phyloP scores from a whole-genome alignment of 2,888 invertebrate genomes.

The Nasonovia ribisnigri region DNA sequence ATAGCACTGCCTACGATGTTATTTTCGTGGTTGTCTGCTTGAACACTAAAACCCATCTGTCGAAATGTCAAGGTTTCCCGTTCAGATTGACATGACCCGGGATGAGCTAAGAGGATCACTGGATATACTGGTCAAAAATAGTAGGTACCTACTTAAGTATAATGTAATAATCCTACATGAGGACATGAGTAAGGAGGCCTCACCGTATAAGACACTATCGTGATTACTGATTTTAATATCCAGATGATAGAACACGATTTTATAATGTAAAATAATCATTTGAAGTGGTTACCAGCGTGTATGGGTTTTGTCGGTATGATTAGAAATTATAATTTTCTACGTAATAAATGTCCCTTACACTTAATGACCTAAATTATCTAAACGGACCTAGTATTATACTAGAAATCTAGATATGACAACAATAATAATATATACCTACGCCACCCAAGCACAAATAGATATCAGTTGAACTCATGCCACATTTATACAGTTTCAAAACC shows the following conservation, averaged over 20 bases:
- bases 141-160: background rate
- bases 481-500: background rate
- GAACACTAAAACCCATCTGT: conserved; percentile 36
- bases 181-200: background rate
- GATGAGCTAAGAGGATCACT: conserved; percentile 41
- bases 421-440: background rate
- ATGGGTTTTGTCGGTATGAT: background rate
- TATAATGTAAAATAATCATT: conserved; percentile 29
- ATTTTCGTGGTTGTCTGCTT: conserved; percentile 19
- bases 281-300: background rate
- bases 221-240: background rate
- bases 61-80: conserved; percentile 46
- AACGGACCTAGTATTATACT: background rate
- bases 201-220: background rate
- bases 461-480: background rate
- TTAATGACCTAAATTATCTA: background rate
- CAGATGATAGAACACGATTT: conserved; percentile 33
- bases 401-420: background rate
- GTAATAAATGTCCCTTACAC: background rate
- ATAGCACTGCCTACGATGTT: background rate
- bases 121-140: conserved; percentile 25
- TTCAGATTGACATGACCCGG: conserved; percentile 34
- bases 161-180: conserved; percentile 30
- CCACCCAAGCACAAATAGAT: background rate
- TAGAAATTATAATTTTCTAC: background rate